Base-by-base conservation (phyloP, 2,888 invertebrate species). In the Mesodorylaimus sp. region DNA sequence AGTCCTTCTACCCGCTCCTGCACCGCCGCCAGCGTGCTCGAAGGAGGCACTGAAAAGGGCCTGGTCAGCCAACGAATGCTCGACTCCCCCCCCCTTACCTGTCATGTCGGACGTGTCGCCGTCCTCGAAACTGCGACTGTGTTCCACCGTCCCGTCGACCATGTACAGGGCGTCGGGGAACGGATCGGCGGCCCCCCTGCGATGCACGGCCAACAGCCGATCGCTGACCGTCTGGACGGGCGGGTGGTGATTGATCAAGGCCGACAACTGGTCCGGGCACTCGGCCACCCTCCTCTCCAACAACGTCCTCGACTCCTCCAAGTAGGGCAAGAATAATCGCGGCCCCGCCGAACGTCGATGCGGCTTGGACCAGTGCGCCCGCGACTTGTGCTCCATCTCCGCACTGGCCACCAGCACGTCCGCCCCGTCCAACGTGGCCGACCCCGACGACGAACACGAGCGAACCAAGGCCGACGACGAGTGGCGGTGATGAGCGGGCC, bases 301-400 rank as follows among this genome's bases (percentile, higher is more conserved):
- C 37, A 29, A 32, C 1, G 10, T 2, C 24, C 25, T 26, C n/a
- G 86, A 78, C 73, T 89, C 91, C 66, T 91, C 89, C 60, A 84
- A 83, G 68, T 89, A 89, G 37, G 91, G 89, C 76, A 84, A 80
- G 70, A 89, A 93, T 54, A 88, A 77, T 42, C 93, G 74, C 47
- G 91, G 87, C 57, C 86, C 56, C 21, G 50, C 49, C 2, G 50
- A 49, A 1, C 54, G 55, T 24, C 48, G 51, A 46, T 56, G 45
- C 58, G 47, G 56, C 56, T 7, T 52, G 41, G 47, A 58, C 59
- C 25, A 57, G 58, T 47, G 56, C 56, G 32, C 54, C 54, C 24
- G 57, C 56, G 2, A 50, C 48, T 10, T 53, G 51, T n/a, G 51
- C 48, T 16, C 46, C 26, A 3, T 19, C 3, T 21, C n/a, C n/a